Conservation (phyloP, 1,140 invertebrate genomes). For the Temnothorax nylanderi region DNA sequence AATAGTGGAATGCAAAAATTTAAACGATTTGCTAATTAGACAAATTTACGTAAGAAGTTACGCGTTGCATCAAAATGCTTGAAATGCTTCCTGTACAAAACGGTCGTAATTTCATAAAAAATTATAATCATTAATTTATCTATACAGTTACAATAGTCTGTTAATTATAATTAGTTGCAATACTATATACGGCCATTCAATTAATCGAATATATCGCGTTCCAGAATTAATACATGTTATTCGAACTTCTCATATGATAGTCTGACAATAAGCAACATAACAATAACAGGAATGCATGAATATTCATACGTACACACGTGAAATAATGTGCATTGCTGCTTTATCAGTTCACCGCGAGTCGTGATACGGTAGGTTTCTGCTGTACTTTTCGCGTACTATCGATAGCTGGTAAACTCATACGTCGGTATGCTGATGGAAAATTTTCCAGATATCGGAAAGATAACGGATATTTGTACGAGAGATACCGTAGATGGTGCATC, state of each 20-base stretch:
- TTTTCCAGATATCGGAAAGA: constrained; percentile 10
- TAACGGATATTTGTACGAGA: constrained; percentile 31
- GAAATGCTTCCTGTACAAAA: neutral
- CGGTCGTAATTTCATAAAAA: neutral
- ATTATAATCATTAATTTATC: neutral
- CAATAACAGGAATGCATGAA: neutral
- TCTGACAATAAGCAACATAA: neutral
- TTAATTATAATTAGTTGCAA: neutral
- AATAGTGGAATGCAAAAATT: neutral
- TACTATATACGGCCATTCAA: neutral
- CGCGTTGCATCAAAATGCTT: neutral
- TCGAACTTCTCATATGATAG: neutral
- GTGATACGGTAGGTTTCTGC: constrained; percentile 36
- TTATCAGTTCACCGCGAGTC: constrained; percentile 13
- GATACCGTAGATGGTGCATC: constrained; percentile 44
- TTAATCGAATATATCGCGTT: neutral
- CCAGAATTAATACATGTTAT: neutral
- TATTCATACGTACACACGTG: no score
- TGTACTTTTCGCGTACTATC: neutral
- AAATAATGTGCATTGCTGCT: neutral
- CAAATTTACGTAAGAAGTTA: neutral
- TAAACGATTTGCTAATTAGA: neutral
- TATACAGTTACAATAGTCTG: neutral
- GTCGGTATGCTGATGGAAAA: constrained; percentile 13
- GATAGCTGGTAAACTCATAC: constrained; percentile 39